phyloP scores from a whole-genome alignment of 2,888 invertebrate genomes.

The Oasisia sp. region DNA sequence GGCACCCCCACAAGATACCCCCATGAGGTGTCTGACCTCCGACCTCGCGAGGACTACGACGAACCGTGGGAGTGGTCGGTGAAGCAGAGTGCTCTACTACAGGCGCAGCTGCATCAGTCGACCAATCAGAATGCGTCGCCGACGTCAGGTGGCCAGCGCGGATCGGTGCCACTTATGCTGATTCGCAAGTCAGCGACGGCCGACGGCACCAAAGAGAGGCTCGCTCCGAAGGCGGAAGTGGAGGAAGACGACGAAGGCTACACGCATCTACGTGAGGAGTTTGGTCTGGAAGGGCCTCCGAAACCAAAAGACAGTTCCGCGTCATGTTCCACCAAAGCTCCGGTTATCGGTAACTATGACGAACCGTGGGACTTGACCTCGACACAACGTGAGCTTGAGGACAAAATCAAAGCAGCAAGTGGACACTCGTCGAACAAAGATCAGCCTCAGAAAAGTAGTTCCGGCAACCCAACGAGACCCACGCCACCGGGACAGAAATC shows the following conservation, averaged over 20 bases:
- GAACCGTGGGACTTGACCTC: constrained; percentile 45
- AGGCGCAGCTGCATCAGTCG: constrained; percentile 26
- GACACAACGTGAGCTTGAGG: constrained; percentile 55
- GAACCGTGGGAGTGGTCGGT: constrained; percentile 41
- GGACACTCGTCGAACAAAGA: neutral
- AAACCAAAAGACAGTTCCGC: neutral
- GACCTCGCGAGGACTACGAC: constrained; percentile 40
- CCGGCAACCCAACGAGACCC: neutral
- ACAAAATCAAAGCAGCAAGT: constrained; percentile 48
- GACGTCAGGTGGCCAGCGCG: constrained; percentile 19
- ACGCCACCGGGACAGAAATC: neutral
- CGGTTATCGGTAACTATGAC: constrained; percentile 40
- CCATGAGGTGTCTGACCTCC: constrained; percentile 28
- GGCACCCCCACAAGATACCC: neutral
- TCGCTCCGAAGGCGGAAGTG: neutral
- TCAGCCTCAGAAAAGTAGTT: neutral
- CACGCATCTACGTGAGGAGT: constrained; percentile 28
- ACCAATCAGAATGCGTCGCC: constrained; percentile 18
- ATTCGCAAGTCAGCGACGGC: constrained; percentile 22
- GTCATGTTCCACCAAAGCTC: neutral
- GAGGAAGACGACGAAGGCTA: constrained; percentile 33
- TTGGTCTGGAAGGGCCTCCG: neutral
- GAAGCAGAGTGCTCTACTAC: constrained; percentile 31
- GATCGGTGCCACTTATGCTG: constrained; percentile 19
- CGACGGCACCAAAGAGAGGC: neutral